Evolutionary conservation across 2,797 vertebrate genomes (phyloP), one percentile per base, ranked within the genome.

Genomic region (Eulemur coronatus): DNA sequence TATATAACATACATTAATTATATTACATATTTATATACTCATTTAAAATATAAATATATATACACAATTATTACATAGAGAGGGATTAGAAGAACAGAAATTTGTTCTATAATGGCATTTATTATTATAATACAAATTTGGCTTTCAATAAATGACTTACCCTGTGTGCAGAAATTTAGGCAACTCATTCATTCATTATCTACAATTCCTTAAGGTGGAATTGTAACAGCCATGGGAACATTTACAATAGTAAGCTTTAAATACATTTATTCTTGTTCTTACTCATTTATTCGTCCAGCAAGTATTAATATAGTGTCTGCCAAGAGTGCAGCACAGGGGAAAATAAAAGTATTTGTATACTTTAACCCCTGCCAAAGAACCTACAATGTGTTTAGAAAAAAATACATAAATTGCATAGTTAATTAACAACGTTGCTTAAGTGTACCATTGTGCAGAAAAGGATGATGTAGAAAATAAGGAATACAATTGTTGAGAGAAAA

Each of bases 71-170:
- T 52, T 76, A 76, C 33, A 92, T 61, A 84, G 2, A 46, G 43
- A 86, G 61, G 79, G 28, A 75, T 33, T 52, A 72, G 43, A 84
- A 94, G 43, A 43, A 65, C 4, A 93, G 67, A 69, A 70, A 67
- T 63, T 43, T 94, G 26, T 30, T 80, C 52, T 80, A 33, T 30
- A 75, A 84, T 65, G 65, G 69, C 28, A 73, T 38, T 94, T 87
- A 75, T 79, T 91, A 20, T 35, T 46, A 70, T 17, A 35, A 84
- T 38, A 52, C 26, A 93, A 50, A 84, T 63, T 35, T 75, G 46
- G 33, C 11, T 93, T 87, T 78, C 46, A 79, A n/a, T 78, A 93
- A 93, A 72, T 91, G 70, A 78, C 26, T 91, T 89, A 33, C 26
- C 18, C 38, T 59, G 41, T 59, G 41, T 43, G 41, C 24, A 95